phyloP scores from a whole-genome alignment of 2,113 vertebrate genomes.

The Pseudonaja textilis region DNA sequence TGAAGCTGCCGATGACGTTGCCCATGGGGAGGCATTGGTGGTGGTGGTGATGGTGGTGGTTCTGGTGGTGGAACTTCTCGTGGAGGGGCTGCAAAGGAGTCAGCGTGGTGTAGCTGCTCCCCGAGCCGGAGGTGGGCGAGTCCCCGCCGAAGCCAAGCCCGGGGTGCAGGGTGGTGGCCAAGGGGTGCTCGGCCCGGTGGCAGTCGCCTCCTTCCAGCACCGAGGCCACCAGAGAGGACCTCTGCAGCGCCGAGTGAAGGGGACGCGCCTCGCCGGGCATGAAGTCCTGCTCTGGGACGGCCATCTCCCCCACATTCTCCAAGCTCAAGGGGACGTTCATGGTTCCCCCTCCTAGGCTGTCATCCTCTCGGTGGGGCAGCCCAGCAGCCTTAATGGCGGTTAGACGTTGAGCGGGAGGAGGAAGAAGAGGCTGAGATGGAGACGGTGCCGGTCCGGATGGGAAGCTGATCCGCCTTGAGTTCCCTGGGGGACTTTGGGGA shows the following conservation, averaged over 20 bases:
- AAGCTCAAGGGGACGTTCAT: slow-evolving; percentile 49
- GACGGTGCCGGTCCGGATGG: too few species aligned
- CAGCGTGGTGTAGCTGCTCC: slow-evolving; percentile 80
- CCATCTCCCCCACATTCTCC: slow-evolving; percentile 75
- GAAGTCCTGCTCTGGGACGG: slow-evolving; percentile 77
- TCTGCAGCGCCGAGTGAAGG: slow-evolving; percentile 76
- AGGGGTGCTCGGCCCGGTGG: slow-evolving; percentile 67
- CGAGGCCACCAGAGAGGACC: slow-evolving; percentile 73
- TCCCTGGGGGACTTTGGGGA: neutral
- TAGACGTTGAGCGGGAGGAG: too few species aligned
- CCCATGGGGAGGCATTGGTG: slow-evolving; percentile 80
- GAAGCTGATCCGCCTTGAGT: neutral
- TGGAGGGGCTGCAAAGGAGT: slow-evolving; percentile 80
- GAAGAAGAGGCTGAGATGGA: neutral
- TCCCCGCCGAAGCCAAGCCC: slow-evolving; percentile 79
- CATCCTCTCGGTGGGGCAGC: neutral
- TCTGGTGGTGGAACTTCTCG: slow-evolving; percentile 74
- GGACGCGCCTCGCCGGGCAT: slow-evolving; percentile 72
- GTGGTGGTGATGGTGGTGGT: slow-evolving; percentile 53
- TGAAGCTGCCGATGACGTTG: slow-evolving; percentile 83
- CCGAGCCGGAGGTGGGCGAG: slow-evolving; percentile 69
- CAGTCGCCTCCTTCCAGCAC: slow-evolving; percentile 63
- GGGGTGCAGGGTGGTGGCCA: slow-evolving; percentile 75
- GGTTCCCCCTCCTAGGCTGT: slow-evolving; percentile 23
- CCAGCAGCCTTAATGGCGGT: slow-evolving; percentile 10